Evolutionary conservation across 2,113 vertebrate species (phyloP), one percentile per base, ranked within the genome.

Genomic region (Rynchops niger): DNA sequence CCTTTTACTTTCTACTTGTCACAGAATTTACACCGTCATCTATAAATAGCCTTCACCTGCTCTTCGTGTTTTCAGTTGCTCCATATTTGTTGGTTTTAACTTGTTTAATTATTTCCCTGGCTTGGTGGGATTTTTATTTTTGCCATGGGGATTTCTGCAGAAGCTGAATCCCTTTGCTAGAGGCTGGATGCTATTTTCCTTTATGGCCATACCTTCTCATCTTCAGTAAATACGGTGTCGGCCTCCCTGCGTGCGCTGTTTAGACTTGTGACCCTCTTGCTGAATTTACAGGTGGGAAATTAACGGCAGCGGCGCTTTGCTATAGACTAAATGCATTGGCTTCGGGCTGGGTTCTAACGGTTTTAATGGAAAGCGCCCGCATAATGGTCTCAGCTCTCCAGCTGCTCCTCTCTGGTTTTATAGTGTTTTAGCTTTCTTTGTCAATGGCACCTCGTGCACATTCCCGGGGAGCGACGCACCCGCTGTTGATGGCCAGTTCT

Each of bases 181-280:
- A 26, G 21, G 6, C 47, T n/a, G 34, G 34, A 36, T 91, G 26
- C 23, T 61, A 1, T 79, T 92, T 79, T 70, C 32, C 42, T 49
- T 78, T 43, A 10, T 30, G 22, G 5, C 20, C 15, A 1, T 45
- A 29, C 49, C 10, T 67, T 83, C 11, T 80, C 0, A 0, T 30
- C 25, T 25, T 74, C 71, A 47, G 29, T 66, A 43, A 50, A 61
- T 27, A 12, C 0, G 20, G 23, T 18, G 22, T 72, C 53, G 32
- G 29, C 12, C 38, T 80, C 56, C 26, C 42, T 53, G 18, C 8
- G 5, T 15, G 19, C 13, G 3, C 26, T 53, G 14, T 55, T 80
- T 55, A 74, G 36, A 32, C 27, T 71, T 77, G 65, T 45, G 38
- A 73, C 43, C 14, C 38, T 79, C 27, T 50, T 56, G 45, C 52